Evolutionary conservation across 2,797 vertebrate species (phyloP).

Genomic region (Gadopsis bispinosus): DNA sequence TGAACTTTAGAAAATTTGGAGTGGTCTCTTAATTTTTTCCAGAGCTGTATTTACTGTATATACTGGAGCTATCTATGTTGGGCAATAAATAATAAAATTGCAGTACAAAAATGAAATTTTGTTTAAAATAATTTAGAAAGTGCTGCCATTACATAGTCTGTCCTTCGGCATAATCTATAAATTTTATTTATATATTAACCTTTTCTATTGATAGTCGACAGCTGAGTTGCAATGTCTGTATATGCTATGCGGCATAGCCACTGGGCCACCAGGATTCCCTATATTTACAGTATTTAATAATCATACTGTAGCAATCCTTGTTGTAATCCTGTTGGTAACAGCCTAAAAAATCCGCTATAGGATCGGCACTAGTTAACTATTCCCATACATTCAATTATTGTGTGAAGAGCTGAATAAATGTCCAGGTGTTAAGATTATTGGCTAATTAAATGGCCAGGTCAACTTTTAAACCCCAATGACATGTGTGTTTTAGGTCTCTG

Average conservation of each 20-base stretch:
- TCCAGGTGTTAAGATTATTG: background rate
- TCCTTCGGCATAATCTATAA: background rate
- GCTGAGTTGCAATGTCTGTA: background rate
- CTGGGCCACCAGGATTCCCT: background rate
- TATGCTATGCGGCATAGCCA: background rate
- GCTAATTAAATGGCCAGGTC: background rate
- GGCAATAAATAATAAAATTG: background rate
- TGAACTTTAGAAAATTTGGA: no score
- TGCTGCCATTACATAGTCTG: background rate
- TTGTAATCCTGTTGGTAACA: background rate
- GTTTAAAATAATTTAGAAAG: background rate
- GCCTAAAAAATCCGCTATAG: background rate
- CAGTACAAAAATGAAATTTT: background rate
- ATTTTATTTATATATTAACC: no score
- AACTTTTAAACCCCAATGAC: slow-evolving; percentile 28
- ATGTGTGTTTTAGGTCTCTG: slow-evolving; percentile 80
- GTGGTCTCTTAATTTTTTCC: no score
- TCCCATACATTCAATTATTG: background rate
- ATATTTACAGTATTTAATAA: background rate
- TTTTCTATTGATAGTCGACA: background rate
- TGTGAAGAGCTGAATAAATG: background rate
- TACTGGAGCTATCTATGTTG: background rate
- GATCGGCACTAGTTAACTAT: background rate
- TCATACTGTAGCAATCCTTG: background rate
- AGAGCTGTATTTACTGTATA: no score